A percentile compares a stretch with the other conserved stretches of the same genome.
These are phyloP conservation scores for Drosophila rufa DNA, from an alignment of 1,140 invertebrate species.

Conservation along the genomic window DNA sequence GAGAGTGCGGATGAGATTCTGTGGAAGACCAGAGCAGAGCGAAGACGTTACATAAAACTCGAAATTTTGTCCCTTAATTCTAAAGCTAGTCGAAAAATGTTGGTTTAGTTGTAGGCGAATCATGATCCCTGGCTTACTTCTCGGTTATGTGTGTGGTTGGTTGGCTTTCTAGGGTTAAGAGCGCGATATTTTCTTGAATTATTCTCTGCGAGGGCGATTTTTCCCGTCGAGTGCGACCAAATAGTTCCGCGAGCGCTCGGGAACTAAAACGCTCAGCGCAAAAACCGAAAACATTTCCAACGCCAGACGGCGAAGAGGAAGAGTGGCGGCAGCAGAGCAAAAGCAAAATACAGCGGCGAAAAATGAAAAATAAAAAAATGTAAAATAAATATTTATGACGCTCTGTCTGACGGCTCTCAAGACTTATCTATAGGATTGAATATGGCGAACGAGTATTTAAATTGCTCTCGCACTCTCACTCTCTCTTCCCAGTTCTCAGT, in stretches of 20 bases:
- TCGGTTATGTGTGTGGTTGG: neutral
- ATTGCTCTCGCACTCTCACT: constrained; percentile 36
- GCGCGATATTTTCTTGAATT: constrained; percentile 10
- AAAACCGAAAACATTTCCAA: constrained; percentile 74
- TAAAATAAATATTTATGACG: constrained; percentile 80
- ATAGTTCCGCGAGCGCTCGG: constrained; percentile 67
- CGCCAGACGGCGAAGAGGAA: constrained; percentile 36
- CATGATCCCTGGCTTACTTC: constrained; percentile 59
- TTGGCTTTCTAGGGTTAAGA: constrained; percentile 4
- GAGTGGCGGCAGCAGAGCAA: constrained; percentile 23
- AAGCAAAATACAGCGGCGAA: constrained; percentile 46
- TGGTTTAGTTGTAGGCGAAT: neutral
- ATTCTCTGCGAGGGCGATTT: constrained; percentile 14
- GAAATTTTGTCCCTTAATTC: constrained; percentile 2
- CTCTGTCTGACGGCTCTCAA: constrained; percentile 62
- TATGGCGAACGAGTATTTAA: constrained; percentile 56
- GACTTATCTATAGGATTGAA: constrained; percentile 64
- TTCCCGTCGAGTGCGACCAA: constrained; percentile 44
- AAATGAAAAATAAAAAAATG: constrained; percentile 40
- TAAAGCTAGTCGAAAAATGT: neutral
- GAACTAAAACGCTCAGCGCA: constrained; percentile 62
- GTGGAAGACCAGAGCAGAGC: constrained; percentile 1
- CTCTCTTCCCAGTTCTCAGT: constrained; percentile 14
- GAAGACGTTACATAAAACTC: constrained; percentile 30
- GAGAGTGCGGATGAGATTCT: constrained; percentile 28